Base-by-base conservation (phyloP, 2,888 invertebrate genomes). In the Creontiades dilutus region DNA sequence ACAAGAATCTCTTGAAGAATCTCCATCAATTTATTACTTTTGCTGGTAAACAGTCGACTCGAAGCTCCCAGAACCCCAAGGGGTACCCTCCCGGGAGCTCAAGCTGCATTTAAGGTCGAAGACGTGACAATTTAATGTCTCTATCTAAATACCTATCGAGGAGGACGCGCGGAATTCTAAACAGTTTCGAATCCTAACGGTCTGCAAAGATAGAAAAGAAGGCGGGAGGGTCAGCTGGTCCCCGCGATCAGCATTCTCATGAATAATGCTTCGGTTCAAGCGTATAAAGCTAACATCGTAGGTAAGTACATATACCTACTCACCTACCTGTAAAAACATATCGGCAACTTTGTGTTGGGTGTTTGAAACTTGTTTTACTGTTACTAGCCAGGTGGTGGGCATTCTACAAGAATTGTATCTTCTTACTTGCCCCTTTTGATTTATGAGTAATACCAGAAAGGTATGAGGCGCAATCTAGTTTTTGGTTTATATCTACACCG, bases 81-180 rank as follows among this genome's bases (percentile, higher is more conserved):
- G 37, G 2, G 37, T 7, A 14, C 23, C 78, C 46, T 28, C 78
- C 78, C 48, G 52, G 82, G 52, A 82, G 82, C 82, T 82, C 82
- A 27, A 52, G 61, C 14, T 48, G 61, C 85, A 85, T 85, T 85
- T 55, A 85, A 85, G 85, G 85, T 85, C 85, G 85, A 85, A 85
- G 61, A 85, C 85, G 85, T 85, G 85, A 61, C 85, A 85, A 85
- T 85, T 85, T 85, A 85, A 85, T 85, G 85, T 85, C 85, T 85
- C 61, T 85, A 85, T 85, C 85, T 57, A 85, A 85, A 85, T 85
- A 85, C 85, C 85, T 61, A 85, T 85, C 85, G 48, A 12, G 27
- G 85, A 61, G 55, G 85, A 85, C 37, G 85, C 85, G 57, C 14
- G 61, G 85, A 85, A 85, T 85, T 61, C 85, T 85, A 85, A 85